phyloP scores from a whole-genome alignment of 2,797 vertebrate genomes.

The Cuniculus paca region DNA sequence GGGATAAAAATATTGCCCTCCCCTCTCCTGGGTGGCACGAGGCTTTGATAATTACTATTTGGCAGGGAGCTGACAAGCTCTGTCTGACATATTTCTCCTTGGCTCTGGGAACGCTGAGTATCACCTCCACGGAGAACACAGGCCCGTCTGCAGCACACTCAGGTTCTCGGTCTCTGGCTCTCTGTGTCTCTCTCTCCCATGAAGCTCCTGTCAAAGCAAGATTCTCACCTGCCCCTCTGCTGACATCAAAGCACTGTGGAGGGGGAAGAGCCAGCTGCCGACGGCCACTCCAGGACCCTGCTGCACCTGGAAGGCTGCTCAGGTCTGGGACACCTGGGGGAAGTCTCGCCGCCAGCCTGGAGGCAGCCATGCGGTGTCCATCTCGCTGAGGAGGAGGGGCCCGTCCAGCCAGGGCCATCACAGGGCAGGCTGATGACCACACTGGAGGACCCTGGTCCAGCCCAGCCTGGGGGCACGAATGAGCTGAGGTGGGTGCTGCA shows the following conservation, averaged over 20 bases:
- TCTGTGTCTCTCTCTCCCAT: not conserved
- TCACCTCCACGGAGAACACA: not conserved
- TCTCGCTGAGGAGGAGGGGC: slow-evolving; percentile 53
- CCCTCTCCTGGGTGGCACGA: slow-evolving; percentile 78
- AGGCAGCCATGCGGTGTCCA: slow-evolving; percentile 73
- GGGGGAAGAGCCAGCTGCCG: slow-evolving; percentile 48
- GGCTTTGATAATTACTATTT: slow-evolving; percentile 80
- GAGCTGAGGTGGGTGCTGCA: slow-evolving; percentile 75
- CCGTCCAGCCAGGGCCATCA: not conserved
- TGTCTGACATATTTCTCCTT: slow-evolving; percentile 78
- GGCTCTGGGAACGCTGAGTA: slow-evolving; percentile 27
- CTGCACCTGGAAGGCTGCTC: slow-evolving; percentile 63
- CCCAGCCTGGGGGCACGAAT: slow-evolving; percentile 12
- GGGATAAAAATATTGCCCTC: slow-evolving; percentile 73
- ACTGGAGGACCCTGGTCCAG: not conserved
- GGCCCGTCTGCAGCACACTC: not conserved
- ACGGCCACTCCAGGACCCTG: slow-evolving; percentile 67
- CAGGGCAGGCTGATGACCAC: slow-evolving; percentile 54
- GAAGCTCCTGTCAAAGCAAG: not conserved
- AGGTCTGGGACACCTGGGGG: slow-evolving; percentile 47
- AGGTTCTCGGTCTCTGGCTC: not conserved
- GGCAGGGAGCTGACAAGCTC: slow-evolving; percentile 75
- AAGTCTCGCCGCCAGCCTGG: slow-evolving; percentile 4
- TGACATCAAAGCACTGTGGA: slow-evolving; percentile 66
- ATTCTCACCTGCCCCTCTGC: not conserved